Evolutionary conservation across 1,140 invertebrate species (phyloP).

Genomic region (Diabrotica virgifera): DNA sequence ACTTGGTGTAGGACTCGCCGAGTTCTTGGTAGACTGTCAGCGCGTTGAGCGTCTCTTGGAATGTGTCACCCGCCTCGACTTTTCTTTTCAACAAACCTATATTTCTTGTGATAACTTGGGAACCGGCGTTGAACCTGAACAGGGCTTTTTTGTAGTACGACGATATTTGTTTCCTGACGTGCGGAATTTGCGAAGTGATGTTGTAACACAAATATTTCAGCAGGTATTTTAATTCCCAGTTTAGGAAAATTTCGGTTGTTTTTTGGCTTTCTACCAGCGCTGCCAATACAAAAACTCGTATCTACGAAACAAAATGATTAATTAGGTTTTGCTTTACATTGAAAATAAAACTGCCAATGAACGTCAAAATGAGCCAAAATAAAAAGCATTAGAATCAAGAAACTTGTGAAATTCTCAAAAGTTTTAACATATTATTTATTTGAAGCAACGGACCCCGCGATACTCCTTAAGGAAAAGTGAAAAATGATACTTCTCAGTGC

Average conservation of each 20-base stretch:
- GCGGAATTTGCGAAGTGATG: slow-evolving; percentile 66
- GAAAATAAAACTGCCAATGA: too few relatives aligned
- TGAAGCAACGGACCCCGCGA: too few relatives aligned
- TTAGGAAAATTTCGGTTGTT: slow-evolving; percentile 63
- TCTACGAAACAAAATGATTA: slow-evolving; percentile 33
- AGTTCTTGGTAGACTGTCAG: slow-evolving; percentile 29
- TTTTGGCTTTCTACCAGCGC: slow-evolving; percentile 74
- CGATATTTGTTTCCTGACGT: slow-evolving; percentile 58
- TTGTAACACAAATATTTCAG: slow-evolving; percentile 67
- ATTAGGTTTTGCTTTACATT: not conserved
- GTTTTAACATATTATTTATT: too few relatives aligned
- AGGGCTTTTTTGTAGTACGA: slow-evolving; percentile 63
- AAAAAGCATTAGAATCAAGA: too few relatives aligned
- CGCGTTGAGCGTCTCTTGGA: slow-evolving; percentile 8
- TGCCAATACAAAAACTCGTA: slow-evolving; percentile 58
- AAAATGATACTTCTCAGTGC: too few relatives aligned
- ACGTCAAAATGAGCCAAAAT: too few relatives aligned
- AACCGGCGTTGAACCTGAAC: slow-evolving; percentile 35
- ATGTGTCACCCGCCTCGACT: slow-evolving; percentile 5
- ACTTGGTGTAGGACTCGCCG: slow-evolving; percentile 28
- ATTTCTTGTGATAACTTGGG: slow-evolving; percentile 29
- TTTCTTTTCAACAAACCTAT: slow-evolving; percentile 20
- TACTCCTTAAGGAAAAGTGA: too few relatives aligned
- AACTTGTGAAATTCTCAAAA: too few relatives aligned
- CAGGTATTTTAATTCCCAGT: slow-evolving; percentile 65